Base-by-base conservation (phyloP, 2,888 invertebrate species). In the Nezara viridula region DNA sequence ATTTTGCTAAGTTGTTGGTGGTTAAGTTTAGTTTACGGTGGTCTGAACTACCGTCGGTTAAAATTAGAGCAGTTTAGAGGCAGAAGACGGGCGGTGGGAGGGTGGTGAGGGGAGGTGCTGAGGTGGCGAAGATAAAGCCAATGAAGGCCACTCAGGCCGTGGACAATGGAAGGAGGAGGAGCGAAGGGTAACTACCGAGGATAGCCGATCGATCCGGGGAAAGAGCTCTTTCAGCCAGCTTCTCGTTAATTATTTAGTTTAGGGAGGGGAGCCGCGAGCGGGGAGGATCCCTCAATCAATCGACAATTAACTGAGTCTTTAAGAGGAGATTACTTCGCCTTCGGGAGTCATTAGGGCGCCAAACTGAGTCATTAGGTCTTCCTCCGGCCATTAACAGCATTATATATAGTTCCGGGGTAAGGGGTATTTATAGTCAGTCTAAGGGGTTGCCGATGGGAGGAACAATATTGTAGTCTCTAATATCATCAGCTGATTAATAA, bases 171-270 rank as follows among this genome's bases (percentile, higher is more conserved):
- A 21, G 7, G 19, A 6, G 32, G 32, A 32, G 37, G 37, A 73
- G 66, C 60, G 60, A 27, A 27, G 37, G 32, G 1, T 32, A 32
- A 37, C 66, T 21, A 37, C 27, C 27, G 60, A 1, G 7, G 32
- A 73, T 73, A 19, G 32, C 19, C 32, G 19, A 73, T 73, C 66
- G 37, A 73, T 73, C n/a, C 27, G 2, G n/a, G 14, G 21, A 32
- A 16, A 27, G 19, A 73, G 66, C 66, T 73, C 66, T 73, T 73
- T 73, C 66, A 73, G 21, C 66, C 66, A 73, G 37, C 66, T 73
- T 21, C 66, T 73, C 66, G 32, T 73, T 73, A 73, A 73, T 73
- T 32, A 73, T 73, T 73, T 73, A 73, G 66, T 73, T 37, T 27
- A 24, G 27, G 27, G 27, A 4, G 14, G 16, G 4, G 16, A 4